Evolutionary conservation across 2,797 vertebrate genomes (phyloP), one percentile per base, ranked within the genome.

Genomic region (Protosalanx chinensis): DNA sequence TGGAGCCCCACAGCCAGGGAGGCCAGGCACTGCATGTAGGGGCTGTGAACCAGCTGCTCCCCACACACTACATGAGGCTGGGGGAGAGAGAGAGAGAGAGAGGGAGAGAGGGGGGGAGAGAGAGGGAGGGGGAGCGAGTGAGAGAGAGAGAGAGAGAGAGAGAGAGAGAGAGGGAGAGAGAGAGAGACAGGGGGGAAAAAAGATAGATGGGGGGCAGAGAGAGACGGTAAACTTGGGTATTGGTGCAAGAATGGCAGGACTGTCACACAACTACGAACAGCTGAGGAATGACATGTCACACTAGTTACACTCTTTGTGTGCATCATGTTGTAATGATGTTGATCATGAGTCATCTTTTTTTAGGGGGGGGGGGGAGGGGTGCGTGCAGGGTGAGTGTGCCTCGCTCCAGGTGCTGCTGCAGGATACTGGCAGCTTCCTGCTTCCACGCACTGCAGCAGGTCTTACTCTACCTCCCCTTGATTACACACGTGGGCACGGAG

Each of bases 21-120:
- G 23, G 97, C 94, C 23, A 99, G 87, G 82, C 97, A 98, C 82
- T 99, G 97, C 97, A 99, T 98, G 64, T 99, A 99, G 5, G 97
- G 95, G 75, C 97, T 99, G 75, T 99, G 97, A 69, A 99, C 94
- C 0, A 99, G 94, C 90, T 99, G 97, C 86, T 99, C 97, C 0
- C 97, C 97, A 68, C 97, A 98, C 1, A 98, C 94, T 1, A 99
- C 97, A 0, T 98, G 96, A 6, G 97, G 97, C 97, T 99, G 69
- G 1, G 67, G 70, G 41, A 76, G 73, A 76, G 5, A 83, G 12
- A 63, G 13, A 71, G 64, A 12, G 1, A 41, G 5, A 16, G 13
- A n/a, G 13, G 15, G 1, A 41, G 5, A 16, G 13, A n/a, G 13
- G 15, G 7, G 1, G 18, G 1, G 64, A n/a, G 16, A 66, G 6